Base-by-base conservation (phyloP, 2,888 invertebrate species). In the Drosophila lutescens region DNA sequence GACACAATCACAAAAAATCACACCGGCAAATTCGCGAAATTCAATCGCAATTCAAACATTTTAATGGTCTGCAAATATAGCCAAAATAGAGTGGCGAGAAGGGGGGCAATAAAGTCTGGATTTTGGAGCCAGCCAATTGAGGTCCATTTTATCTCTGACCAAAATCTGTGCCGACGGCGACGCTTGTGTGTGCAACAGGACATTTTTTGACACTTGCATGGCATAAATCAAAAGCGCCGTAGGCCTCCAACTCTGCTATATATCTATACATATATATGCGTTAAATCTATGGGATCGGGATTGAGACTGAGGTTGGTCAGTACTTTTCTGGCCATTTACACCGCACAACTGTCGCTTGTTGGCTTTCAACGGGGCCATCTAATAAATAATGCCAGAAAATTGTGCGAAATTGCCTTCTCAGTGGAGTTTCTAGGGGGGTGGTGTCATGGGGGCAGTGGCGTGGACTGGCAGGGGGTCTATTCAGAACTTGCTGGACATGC, bases 191-290 rank as follows among this genome's bases (percentile, higher is more conserved):
- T 82, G 80, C 84, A 84, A 88, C 85, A 85, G 85, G 85, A 85
- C 85, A 85, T 81, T 85, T 88, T 76, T 68, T 82, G 88, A 88
- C 85, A 88, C 86, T 83, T 83, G 85, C 76, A 65, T 86, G 74
- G 88, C 88, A 85, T 85, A 85, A 85, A 85, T 85, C 88, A 88
- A 86, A 88, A 79, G 68, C 71, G 68, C 88, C 80, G 67, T 76
- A 73, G 88, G 88, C 74, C 76, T 58, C 46, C 51, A 51, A 54
- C 62, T 49, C 58, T 5, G 23, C 43, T 43, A 1, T 20, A 43
- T 23, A 78, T 70, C 60, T 34, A n/a, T 43, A 1, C 6, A 43
- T 13, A 79, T 70, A 62, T 34, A n/a, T 43, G 5, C 20, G 10
- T 23, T 32, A 12, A 13, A 44, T 60, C 60, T 60, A 55, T 44